Evolutionary conservation across 2,888 invertebrate species (phyloP), one percentile per base, ranked within the genome.

Genomic region (Lysandra coridon): DNA sequence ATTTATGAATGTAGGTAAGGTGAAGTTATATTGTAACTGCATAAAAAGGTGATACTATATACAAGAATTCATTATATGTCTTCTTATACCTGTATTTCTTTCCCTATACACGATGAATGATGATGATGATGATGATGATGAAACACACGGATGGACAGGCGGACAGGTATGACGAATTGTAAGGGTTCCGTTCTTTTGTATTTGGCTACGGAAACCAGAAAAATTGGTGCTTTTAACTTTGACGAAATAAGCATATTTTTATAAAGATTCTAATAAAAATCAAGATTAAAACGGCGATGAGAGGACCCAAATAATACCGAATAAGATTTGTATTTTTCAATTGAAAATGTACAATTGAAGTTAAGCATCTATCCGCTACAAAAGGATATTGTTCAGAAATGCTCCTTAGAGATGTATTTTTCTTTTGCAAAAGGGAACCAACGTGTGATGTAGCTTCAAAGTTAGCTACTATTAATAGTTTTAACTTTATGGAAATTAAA

Each of bases 261-360:
- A 62, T 23, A 60, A n/a, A 1, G n/a, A 60, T n/a, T 1, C 17
- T 60, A n/a, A 60, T 60, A 62, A 62, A 62, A 7, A 1, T 23
- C 23, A 62, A 23, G 62, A 62, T 23, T 62, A 23, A n/a, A 10
- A 23, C n/a, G 62, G 23, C 10, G 1, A 23, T 62, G 62, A 62
- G 3, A 62, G n/a, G 62, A 23, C 23, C n/a, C 23, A 23, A 62
- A 62, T 62, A 23, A n/a, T 62, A 6, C 2, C 17, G 7, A 62
- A 62, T 23, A 62, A 62, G 23, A 62, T 23, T 62, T 62, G 5
- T 23, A 23, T 62, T 62, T 57, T 62, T 62, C n/a, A 23, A 62
- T 62, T 62, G 62, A 62, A 62, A 62, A 7, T 62, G 62, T 62
- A 62, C 62, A 62, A 62, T 62, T 62, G 23, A 10, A 62, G 62